A percentile compares a stretch with the other conserved stretches of the same genome.
Conservation (phyloP, 2,113 vertebrate species). For the Rhinopomastus cyanomelas region DNA sequence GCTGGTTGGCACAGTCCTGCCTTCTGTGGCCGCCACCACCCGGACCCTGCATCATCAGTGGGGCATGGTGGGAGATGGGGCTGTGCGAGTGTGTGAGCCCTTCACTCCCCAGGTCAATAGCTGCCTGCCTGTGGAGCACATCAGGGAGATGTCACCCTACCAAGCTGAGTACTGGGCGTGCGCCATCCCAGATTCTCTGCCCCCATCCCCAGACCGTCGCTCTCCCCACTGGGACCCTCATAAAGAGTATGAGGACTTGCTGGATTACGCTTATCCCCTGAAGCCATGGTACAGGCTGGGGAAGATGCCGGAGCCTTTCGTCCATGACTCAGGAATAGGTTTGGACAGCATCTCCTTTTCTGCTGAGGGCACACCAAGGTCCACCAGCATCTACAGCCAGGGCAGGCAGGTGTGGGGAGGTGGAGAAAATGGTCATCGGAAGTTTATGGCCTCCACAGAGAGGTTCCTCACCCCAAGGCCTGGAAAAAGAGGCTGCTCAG, state of each 20-base stretch:
- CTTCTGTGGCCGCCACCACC: background rate
- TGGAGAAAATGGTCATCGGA: background rate
- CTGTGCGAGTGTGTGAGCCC: background rate
- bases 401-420: background rate
- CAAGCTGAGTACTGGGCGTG: conserved; percentile 88
- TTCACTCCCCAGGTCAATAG: background rate
- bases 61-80: background rate
- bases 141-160: conserved; percentile 60
- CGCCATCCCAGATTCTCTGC: conserved; percentile 80
- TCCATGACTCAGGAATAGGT: conserved; percentile 88
- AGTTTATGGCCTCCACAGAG: background rate
- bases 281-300: conserved; percentile 73
- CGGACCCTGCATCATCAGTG: background rate
- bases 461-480: conserved; percentile 7
- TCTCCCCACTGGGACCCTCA: conserved; percentile 86
- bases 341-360: conserved; percentile 82
- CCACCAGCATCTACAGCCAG: background rate
- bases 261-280: conserved; percentile 93
- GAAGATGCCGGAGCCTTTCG: conserved; percentile 59
- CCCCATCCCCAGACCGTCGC: conserved; percentile 79
- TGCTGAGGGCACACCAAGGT: conserved; percentile 58
- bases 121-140: accelerated
- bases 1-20: background rate
- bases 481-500: conserved; percentile 29
- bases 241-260: conserved; percentile 86